Conservation (phyloP, 2,113 vertebrate species). For the Chiloscyllium plagiosum region DNA sequence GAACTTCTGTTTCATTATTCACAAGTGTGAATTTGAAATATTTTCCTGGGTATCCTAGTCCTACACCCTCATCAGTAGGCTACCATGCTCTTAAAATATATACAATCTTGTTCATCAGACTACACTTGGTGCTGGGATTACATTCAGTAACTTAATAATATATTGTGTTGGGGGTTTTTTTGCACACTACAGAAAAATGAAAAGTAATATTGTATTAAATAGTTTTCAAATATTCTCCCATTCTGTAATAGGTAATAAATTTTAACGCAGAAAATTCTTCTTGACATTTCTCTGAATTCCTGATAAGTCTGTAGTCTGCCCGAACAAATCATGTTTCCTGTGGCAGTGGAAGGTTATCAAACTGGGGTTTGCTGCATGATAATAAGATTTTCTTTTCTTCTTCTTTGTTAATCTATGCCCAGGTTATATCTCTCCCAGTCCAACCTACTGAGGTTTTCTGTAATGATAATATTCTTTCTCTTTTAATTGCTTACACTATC, state of each 20-base stretch:
- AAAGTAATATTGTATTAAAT: neutral
- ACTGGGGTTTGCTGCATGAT: neutral
- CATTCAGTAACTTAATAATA: neutral
- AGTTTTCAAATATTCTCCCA: neutral
- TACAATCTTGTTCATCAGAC: neutral
- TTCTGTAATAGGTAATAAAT: neutral
- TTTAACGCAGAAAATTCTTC: neutral
- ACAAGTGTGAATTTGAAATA: neutral
- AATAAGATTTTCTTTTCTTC: neutral
- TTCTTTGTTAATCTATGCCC: neutral
- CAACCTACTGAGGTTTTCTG: neutral
- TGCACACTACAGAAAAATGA: neutral
- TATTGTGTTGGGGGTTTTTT: neutral
- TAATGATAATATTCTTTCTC: neutral
- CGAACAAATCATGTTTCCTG: neutral
- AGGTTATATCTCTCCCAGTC: neutral
- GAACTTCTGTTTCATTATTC: constrained; percentile 9
- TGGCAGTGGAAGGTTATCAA: neutral
- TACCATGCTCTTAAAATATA: neutral
- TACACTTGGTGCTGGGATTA: no score
- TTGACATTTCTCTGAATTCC: neutral
- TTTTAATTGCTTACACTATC: neutral
- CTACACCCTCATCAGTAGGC: neutral
- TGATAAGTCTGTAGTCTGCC: neutral
- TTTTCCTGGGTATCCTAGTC: neutral